phyloP scores from a whole-genome alignment of 2,888 invertebrate species.

The Caenorhabditis virilis region DNA sequence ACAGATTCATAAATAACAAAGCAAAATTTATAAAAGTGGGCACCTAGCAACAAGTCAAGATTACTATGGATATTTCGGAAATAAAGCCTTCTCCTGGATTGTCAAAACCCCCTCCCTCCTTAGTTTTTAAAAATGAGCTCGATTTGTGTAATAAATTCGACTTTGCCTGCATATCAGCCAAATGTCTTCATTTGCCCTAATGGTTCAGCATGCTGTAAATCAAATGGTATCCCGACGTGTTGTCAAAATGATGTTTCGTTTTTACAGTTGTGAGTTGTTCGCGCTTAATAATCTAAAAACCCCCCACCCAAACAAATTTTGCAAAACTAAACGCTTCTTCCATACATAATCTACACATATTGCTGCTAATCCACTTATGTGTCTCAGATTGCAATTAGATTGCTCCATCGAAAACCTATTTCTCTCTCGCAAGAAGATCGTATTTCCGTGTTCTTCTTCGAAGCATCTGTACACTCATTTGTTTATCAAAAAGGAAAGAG shows the following conservation, averaged over 20 bases:
- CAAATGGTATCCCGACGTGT: constrained; percentile 23
- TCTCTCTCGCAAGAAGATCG: constrained; percentile 14
- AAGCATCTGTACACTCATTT: too few relatives aligned
- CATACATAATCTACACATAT: too few relatives aligned
- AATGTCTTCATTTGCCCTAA: constrained; percentile 28
- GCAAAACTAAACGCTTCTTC: too few relatives aligned
- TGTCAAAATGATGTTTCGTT: constrained; percentile 33
- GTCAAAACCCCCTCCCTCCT: too few relatives aligned
- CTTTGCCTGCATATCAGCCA: constrained; percentile 27
- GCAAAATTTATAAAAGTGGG: too few relatives aligned
- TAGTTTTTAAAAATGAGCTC: not conserved
- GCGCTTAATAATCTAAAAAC: not conserved
- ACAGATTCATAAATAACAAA: too few relatives aligned
- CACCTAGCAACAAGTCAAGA: not conserved
- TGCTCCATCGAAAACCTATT: too few relatives aligned
- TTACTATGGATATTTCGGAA: not conserved
- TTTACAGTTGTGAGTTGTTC: constrained; percentile 23
- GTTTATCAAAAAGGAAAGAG: too few relatives aligned
- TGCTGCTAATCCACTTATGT: not conserved
- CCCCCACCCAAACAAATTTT: too few relatives aligned
- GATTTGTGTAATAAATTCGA: constrained; percentile 24
- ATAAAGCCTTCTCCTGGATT: too few relatives aligned
- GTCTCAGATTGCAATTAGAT: constrained; percentile 1
- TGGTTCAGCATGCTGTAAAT: constrained; percentile 23
- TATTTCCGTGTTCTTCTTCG: constrained; percentile 8